Conservation (phyloP, 2,888 invertebrate species). For the Drosophila recens region DNA sequence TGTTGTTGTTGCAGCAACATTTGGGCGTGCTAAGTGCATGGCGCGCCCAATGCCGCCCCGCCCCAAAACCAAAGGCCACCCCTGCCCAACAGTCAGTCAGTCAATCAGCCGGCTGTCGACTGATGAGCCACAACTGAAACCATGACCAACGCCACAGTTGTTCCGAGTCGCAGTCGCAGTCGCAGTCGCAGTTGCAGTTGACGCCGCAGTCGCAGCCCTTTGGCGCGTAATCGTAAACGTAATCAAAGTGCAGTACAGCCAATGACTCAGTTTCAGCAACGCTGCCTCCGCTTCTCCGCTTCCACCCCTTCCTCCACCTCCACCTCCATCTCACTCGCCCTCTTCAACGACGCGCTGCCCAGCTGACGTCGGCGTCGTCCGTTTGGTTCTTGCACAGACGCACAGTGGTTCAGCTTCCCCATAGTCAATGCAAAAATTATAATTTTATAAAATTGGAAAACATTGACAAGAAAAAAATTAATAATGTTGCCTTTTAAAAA, state of each 20-base stretch:
- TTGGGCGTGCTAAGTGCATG: conserved; percentile 47
- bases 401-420: background rate
- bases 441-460: too few relatives aligned
- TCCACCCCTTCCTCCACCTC: background rate
- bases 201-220: conserved; percentile 23
- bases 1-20: conserved; percentile 17
- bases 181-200: conserved; percentile 1
- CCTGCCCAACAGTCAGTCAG: conserved; percentile 7
- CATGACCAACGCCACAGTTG: conserved; percentile 61
- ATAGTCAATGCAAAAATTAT: too few relatives aligned
- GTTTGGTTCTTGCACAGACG: conserved; percentile 31
- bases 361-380: background rate
- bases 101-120: conserved; percentile 31
- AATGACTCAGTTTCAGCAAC: conserved; percentile 39
- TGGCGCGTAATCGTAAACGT: conserved; percentile 38
- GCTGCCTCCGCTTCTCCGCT: too few relatives aligned
- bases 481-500: too few relatives aligned
- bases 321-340: background rate
- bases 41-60: conserved; percentile 29
- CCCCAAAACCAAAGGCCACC: conserved; percentile 1
- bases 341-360: background rate
- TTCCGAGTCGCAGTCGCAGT: background rate
- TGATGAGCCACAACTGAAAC: conserved; percentile 67
- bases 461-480: too few relatives aligned
- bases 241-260: conserved; percentile 60